These are phyloP conservation scores for Percina caprodes DNA, from an alignment of 2,113 vertebrate genomes.

Conservation along the genomic window DNA sequence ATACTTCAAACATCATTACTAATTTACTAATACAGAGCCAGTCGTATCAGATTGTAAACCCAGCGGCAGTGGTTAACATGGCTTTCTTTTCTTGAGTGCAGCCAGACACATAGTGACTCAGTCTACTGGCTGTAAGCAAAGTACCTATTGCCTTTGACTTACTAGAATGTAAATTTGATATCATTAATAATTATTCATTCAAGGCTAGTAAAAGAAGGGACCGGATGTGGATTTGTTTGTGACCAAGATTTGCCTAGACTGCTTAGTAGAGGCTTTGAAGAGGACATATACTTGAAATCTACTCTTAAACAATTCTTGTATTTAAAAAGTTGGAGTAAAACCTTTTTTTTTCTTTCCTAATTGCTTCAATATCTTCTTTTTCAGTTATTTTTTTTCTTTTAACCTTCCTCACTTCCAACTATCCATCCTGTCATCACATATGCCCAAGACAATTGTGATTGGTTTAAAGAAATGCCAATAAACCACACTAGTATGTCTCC, in stretches of 20 bases:
- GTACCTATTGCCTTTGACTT: neutral
- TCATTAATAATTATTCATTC: neutral
- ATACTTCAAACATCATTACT: slow-evolving; percentile 11
- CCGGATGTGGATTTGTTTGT: neutral
- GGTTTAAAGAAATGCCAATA: too few relatives aligned
- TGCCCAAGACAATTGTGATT: too few relatives aligned
- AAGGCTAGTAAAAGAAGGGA: neutral
- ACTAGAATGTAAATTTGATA: slow-evolving; percentile 12
- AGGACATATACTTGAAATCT: slow-evolving; percentile 8
- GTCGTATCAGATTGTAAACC: slow-evolving; percentile 51
- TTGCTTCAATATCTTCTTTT: neutral
- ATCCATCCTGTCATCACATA: neutral
- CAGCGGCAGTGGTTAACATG: neutral
- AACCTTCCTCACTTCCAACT: neutral
- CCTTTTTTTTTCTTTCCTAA: neutral
- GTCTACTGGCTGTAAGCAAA: neutral
- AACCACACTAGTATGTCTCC: too few relatives aligned
- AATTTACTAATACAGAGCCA: slow-evolving; percentile 23
- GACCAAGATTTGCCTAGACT: neutral
- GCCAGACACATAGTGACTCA: slow-evolving; percentile 34
- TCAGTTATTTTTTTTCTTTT: neutral
- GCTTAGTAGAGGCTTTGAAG: neutral
- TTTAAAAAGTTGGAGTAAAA: neutral
- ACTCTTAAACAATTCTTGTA: neutral
- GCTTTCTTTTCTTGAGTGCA: slow-evolving; percentile 19